Conservation (phyloP, 2,888 invertebrate genomes). For the Drosophila robusta region DNA sequence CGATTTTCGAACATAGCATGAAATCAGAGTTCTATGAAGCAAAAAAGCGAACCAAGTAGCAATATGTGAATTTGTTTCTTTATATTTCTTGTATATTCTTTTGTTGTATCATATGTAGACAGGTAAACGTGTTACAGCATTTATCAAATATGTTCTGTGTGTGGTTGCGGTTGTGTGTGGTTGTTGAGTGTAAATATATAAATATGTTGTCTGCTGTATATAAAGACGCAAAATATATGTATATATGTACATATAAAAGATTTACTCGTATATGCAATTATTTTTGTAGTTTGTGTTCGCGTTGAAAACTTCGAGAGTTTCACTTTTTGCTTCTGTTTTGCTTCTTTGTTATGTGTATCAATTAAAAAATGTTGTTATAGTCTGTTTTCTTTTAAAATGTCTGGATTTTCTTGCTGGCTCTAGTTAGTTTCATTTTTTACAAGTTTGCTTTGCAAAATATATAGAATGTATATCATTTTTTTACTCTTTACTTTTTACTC, state of each 20-base stretch:
- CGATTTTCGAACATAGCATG: slow-evolving; percentile 19
- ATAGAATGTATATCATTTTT: slow-evolving; percentile 66
- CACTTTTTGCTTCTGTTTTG: neutral
- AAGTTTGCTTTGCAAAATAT: slow-evolving; percentile 79
- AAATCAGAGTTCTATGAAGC: slow-evolving; percentile 55
- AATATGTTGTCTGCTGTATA: slow-evolving; percentile 60
- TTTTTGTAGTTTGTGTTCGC: slow-evolving; percentile 37
- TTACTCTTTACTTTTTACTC: slow-evolving; percentile 24
- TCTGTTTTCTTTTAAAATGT: slow-evolving; percentile 64
- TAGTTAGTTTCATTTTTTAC: slow-evolving; percentile 57
- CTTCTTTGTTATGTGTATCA: slow-evolving; percentile 12
- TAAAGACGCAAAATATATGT: slow-evolving; percentile 77
- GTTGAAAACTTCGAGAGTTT: slow-evolving; percentile 16
- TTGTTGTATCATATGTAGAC: slow-evolving; percentile 39
- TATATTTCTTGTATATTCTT: slow-evolving; percentile 23
- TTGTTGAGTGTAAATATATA: slow-evolving; percentile 63
- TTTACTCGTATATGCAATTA: slow-evolving; percentile 33
- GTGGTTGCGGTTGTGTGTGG: slow-evolving; percentile 22
- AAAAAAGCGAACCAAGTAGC: slow-evolving; percentile 69
- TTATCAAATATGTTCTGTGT: slow-evolving; percentile 32
- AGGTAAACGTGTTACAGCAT: slow-evolving; percentile 41
- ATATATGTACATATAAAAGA: slow-evolving; percentile 53
- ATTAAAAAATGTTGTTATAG: slow-evolving; percentile 51
- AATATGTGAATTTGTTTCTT: slow-evolving; percentile 19
- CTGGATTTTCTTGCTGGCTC: slow-evolving; percentile 53